Percentiles rank a stretch among this genome's conserved stretches.
These are phyloP conservation scores for Sebastolobus alascanus DNA, from an alignment of 2,797 vertebrate species.

Conservation along the genomic window DNA sequence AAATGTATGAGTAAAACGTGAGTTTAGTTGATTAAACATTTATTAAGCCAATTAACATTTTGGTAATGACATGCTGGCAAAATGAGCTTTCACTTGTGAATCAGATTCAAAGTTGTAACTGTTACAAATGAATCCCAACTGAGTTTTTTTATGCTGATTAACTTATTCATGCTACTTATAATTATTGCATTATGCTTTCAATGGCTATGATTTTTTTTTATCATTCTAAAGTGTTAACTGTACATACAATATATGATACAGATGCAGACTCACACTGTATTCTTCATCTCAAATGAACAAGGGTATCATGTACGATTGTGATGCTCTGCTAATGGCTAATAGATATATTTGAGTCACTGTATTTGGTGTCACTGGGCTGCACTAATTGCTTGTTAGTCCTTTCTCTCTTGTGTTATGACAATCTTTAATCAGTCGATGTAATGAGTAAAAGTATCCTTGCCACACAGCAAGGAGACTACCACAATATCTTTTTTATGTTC, in stretches of 20 bases:
- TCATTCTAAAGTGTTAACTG: background rate
- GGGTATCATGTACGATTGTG: background rate
- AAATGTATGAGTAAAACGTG: background rate
- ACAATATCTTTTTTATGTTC: conserved; percentile 15
- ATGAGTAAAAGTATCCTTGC: conserved; percentile 49
- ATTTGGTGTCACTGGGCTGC: conserved; percentile 49
- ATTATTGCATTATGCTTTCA: background rate
- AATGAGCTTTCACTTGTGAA: background rate
- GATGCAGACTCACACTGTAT: background rate
- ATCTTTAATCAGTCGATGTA: conserved; percentile 60
- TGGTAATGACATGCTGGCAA: background rate
- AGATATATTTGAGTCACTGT: conserved; percentile 26
- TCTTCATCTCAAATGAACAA: background rate
- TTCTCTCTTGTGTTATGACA: conserved; percentile 47
- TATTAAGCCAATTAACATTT: conserved; percentile 21
- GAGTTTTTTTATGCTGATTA: background rate
- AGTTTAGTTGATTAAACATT: conserved; percentile 34
- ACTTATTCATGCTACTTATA: conserved; percentile 3
- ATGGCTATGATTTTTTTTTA: background rate
- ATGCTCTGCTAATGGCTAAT: conserved; percentile 21
- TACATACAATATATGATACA: background rate
- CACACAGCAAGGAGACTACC: conserved; percentile 16
- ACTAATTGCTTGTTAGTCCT: conserved; percentile 66
- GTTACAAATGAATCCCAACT: background rate
- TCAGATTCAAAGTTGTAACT: background rate